These are phyloP conservation scores for Notoglanidium macrostoma DNA, from an alignment of 2,797 vertebrate species.

Conservation along the genomic window DNA sequence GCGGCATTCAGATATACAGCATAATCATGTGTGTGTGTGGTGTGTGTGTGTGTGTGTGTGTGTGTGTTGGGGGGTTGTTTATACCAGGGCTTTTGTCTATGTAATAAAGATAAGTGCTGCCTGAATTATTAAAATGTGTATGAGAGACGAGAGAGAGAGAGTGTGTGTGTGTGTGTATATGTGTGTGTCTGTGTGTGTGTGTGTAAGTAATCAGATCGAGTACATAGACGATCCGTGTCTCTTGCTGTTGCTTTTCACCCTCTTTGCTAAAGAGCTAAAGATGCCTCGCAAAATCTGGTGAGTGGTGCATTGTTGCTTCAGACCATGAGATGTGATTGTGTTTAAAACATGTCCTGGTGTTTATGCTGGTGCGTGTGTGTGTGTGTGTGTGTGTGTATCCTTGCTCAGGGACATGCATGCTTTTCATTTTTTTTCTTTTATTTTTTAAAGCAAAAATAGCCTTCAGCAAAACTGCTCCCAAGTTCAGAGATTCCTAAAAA, in stretches of 20 bases:
- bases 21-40: conserved; percentile 67
- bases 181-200: conserved; percentile 18
- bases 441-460: conserved; percentile 9
- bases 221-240: conserved; percentile 27
- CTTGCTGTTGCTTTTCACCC: conserved; percentile 45
- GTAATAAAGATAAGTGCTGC: conserved; percentile 63
- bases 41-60: conserved; percentile 39
- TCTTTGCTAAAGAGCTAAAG: conserved; percentile 45
- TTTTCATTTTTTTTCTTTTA: not conserved
- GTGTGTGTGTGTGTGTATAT: conserved; percentile 4
- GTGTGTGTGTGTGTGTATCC: not conserved
- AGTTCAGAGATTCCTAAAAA: not conserved
- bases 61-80: conserved; percentile 55
- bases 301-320: conserved; percentile 30
- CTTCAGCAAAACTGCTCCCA: not conserved
- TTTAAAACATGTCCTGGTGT: conserved; percentile 20
- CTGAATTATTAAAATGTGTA: conserved; percentile 61
- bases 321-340: not conserved
- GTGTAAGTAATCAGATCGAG: conserved; percentile 40
- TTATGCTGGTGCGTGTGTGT: conserved; percentile 2
- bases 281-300: conserved; percentile 61
- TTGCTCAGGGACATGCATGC: not conserved
- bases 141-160: not conserved
- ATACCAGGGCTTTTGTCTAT: conserved; percentile 61
- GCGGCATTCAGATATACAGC: conserved; percentile 68